Conservation (phyloP, 2,113 vertebrate species). For the Pampusana beccarii region DNA sequence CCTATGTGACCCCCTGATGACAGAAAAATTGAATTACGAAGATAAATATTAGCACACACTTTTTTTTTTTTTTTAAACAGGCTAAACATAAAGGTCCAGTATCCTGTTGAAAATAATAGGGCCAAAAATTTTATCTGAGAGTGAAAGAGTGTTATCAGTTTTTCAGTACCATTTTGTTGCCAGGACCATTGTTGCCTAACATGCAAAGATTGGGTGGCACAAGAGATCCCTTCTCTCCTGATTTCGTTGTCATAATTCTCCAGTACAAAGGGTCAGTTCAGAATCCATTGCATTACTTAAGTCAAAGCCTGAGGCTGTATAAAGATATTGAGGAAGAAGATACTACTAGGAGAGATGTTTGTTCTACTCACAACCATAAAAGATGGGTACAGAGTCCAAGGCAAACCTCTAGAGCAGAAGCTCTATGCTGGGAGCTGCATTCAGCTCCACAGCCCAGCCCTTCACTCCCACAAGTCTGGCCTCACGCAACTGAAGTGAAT, state of each 20-base stretch:
- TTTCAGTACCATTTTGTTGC: background rate
- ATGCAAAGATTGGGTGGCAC: background rate
- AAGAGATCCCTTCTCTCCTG: background rate
- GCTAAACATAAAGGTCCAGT: background rate
- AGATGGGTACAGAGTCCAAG: background rate
- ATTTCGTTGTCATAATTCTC: background rate
- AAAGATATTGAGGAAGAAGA: background rate
- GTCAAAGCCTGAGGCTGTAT: background rate
- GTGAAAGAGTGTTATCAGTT: background rate
- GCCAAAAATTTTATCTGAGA: background rate
- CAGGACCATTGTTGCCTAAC: background rate
- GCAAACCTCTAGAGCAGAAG: background rate
- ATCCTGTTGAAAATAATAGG: background rate
- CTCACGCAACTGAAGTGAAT: background rate
- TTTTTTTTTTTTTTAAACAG: background rate
- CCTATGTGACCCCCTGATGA: background rate
- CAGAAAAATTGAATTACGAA: background rate
- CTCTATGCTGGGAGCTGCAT: background rate
- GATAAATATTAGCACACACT: background rate
- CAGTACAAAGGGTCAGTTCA: background rate
- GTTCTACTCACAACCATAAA: background rate
- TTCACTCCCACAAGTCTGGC: background rate
- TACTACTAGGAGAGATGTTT: background rate
- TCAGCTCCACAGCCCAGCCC: background rate
- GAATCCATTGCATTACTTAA: background rate